Conservation (phyloP, 1,140 invertebrate species). For the Drosophila teissieri region DNA sequence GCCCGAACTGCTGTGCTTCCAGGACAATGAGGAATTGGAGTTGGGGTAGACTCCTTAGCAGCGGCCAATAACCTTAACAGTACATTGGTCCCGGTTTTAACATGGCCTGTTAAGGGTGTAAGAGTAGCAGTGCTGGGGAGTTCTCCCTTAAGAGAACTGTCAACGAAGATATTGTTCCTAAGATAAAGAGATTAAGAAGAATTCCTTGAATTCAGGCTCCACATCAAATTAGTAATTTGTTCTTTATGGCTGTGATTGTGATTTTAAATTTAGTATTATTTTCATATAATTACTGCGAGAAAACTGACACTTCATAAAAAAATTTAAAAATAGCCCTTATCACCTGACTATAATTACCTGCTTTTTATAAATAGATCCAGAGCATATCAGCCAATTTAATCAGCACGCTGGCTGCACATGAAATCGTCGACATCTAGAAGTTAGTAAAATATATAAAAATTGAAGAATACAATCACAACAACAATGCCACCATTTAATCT, state of each 20-base stretch:
- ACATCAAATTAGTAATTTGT: too few relatives aligned
- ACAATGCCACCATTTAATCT: background rate
- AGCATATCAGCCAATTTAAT: background rate
- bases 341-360: background rate
- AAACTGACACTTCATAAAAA: background rate
- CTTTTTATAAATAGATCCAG: background rate
- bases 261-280: too few relatives aligned
- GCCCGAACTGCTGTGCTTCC: slow-evolving; percentile 34
- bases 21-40: slow-evolving; percentile 5
- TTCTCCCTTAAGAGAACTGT: background rate
- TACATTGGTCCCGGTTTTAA: slow-evolving; percentile 2
- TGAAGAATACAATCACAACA: too few relatives aligned
- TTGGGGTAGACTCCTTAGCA: slow-evolving; percentile 14
- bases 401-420: background rate
- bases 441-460: slow-evolving; percentile 2
- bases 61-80: slow-evolving; percentile 44
- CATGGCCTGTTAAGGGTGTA: background rate
- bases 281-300: too few relatives aligned
- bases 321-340: slow-evolving; percentile 3
- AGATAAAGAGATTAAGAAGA: too few relatives aligned
- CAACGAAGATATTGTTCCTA: background rate
- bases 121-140: background rate
- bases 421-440: background rate
- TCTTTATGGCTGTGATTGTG: too few relatives aligned
- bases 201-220: too few relatives aligned